These are phyloP conservation scores for Serranus cabrilla DNA, from an alignment of 2,797 vertebrate species.

Conservation along the genomic window DNA sequence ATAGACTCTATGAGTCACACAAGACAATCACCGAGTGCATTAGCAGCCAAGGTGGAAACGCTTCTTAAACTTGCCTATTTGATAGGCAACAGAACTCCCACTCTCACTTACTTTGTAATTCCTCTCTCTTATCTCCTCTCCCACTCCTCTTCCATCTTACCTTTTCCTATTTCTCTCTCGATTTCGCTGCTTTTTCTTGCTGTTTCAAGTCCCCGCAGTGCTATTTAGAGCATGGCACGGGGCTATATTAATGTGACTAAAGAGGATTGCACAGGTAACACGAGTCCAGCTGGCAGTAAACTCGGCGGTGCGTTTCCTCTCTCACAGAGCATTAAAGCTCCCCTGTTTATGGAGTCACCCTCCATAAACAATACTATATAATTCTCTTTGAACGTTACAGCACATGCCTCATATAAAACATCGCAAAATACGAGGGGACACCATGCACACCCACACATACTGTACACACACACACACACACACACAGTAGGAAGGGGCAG, in stretches of 20 bases:
- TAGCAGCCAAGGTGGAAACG: constrained; percentile 72
- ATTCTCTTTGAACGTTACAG: constrained; percentile 80
- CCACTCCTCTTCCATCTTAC: constrained; percentile 72
- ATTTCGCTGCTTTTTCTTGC: constrained; percentile 35
- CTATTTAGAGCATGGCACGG: constrained; percentile 64
- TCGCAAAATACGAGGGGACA: constrained; percentile 70
- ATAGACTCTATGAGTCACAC: constrained; percentile 71
- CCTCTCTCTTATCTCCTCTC: constrained; percentile 75
- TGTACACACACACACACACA: constrained; percentile 41
- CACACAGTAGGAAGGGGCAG: constrained; percentile 40
- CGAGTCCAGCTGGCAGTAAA: constrained; percentile 74
- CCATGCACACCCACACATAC: constrained; percentile 23
- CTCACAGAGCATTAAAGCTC: constrained; percentile 59
- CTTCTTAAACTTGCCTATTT: constrained; percentile 69
- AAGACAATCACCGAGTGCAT: constrained; percentile 68
- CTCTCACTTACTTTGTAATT: constrained; percentile 74
- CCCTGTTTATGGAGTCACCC: constrained; percentile 73
- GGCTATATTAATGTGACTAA: constrained; percentile 75
- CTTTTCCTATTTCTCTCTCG: constrained; percentile 38
- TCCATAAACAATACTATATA: constrained; percentile 76
- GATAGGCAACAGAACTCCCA: constrained; percentile 74
- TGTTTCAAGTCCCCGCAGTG: constrained; percentile 58
- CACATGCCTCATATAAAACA: constrained; percentile 65
- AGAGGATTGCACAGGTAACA: constrained; percentile 74
- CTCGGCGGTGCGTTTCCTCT: constrained; percentile 35